Percentiles rank a stretch among this genome's conserved stretches.
phyloP scores from a whole-genome alignment of 2,888 invertebrate species.

The Dione vanillae region DNA sequence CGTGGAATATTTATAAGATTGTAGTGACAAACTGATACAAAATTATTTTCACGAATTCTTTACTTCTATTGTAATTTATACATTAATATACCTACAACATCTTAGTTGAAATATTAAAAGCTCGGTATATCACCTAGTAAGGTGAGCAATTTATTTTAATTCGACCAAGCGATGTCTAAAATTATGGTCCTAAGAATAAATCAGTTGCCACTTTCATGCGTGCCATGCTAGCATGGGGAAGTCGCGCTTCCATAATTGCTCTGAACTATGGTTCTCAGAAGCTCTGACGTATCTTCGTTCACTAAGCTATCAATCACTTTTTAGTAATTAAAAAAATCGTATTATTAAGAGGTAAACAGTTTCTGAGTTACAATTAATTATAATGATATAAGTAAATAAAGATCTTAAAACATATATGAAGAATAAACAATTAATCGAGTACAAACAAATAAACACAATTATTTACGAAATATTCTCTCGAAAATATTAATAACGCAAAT shows the following conservation, averaged over 20 bases:
- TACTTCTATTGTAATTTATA: no score
- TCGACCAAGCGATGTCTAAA: conserved; percentile 63
- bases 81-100: not conserved
- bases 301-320: conserved; percentile 17
- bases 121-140: conserved; percentile 9
- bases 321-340: not conserved
- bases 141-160: conserved; percentile 63
- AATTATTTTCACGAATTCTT: no score
- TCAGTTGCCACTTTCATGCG: conserved; percentile 58
- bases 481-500: no score
- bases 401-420: not conserved
- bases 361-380: not conserved
- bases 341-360: not conserved
- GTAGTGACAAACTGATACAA: no score
- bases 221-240: conserved; percentile 17
- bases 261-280: conserved; percentile 18
- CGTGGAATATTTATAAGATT: not conserved
- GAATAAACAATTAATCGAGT: no score
- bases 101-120: not conserved
- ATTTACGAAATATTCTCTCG: no score
- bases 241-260: conserved; percentile 20
- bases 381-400: not conserved
- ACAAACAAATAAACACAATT: no score
- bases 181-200: conserved; percentile 68
- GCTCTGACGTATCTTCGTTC: not conserved